Percentiles rank a stretch among this genome's conserved stretches.
Conservation (phyloP, 2,113 vertebrate genomes). For the Megaceryle torquata region DNA sequence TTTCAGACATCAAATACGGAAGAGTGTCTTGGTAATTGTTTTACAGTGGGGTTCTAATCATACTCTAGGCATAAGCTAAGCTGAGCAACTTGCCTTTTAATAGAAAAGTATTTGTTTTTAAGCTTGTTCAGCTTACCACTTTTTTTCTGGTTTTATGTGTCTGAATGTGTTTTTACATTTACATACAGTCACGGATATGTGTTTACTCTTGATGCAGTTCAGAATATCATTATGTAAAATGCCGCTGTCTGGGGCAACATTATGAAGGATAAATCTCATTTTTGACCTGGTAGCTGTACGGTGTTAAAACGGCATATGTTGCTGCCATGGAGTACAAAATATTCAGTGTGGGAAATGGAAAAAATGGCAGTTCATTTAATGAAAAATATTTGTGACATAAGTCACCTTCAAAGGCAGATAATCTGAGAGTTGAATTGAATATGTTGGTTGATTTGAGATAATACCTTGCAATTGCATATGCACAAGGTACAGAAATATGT, state of each 20-base stretch:
- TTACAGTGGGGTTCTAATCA: conserved; percentile 73
- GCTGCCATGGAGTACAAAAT: neutral
- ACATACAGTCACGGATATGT: neutral
- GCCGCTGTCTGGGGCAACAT: conserved; percentile 4
- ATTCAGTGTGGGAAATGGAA: neutral
- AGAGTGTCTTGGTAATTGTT: conserved; percentile 64
- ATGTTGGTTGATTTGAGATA: conserved; percentile 8
- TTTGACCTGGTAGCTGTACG: neutral
- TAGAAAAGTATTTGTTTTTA: conserved; percentile 60
- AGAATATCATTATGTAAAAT: conserved; percentile 51
- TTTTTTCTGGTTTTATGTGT: conserved; percentile 16
- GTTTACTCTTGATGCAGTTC: neutral
- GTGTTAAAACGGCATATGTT: neutral
- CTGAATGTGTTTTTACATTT: neutral
- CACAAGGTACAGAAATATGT: neutral
- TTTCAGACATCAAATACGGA: conserved; percentile 62
- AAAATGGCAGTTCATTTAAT: conserved; percentile 27
- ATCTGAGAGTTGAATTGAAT: conserved; percentile 37
- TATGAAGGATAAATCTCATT: conserved; percentile 50
- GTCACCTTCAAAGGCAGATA: conserved; percentile 18
- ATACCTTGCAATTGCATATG: conserved; percentile 43
- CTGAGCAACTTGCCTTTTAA: conserved; percentile 61
- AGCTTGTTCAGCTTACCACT: conserved; percentile 50
- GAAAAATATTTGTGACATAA: conserved; percentile 3
- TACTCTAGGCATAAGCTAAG: conserved; percentile 39